Percentiles rank a stretch among this genome's conserved stretches.
phyloP scores from a whole-genome alignment of 2,797 vertebrate species.

The Gastrophryne carolinensis region DNA sequence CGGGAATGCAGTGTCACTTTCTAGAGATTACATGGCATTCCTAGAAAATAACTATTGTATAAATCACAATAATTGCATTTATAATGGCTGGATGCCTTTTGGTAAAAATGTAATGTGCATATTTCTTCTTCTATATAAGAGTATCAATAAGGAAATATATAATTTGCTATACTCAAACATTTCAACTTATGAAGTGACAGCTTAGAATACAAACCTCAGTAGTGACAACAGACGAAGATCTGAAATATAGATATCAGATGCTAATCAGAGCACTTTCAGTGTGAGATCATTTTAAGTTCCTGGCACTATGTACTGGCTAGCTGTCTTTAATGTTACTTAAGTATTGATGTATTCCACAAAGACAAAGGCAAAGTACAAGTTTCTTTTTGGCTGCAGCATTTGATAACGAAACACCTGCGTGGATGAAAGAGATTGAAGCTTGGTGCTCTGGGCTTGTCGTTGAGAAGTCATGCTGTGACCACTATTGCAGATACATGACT shows the following conservation, averaged over 20 bases:
- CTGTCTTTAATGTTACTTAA: background rate
- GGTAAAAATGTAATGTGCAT: too few species aligned
- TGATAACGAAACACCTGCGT: background rate
- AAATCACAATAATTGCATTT: too few species aligned
- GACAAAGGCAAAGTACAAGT: background rate
- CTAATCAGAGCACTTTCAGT: background rate
- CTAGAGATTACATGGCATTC: too few species aligned
- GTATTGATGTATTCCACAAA: background rate
- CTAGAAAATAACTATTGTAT: too few species aligned
- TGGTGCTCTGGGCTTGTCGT: background rate
- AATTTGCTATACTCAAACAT: background rate
- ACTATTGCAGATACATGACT: constrained; percentile 46
- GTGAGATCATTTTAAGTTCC: background rate
- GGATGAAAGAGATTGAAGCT: background rate
- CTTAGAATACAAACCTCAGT: background rate
- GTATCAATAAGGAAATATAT: background rate
- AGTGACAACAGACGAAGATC: background rate
- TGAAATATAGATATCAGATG: background rate
- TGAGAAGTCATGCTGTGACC: constrained; percentile 30
- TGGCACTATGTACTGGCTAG: background rate
- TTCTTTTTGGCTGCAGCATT: background rate
- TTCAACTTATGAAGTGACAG: too few species aligned
- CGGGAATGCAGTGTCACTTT: too few species aligned
- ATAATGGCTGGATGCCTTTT: too few species aligned
- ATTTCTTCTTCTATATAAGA: too few species aligned